Conservation (phyloP, 1,140 invertebrate species). For the Halictus rubicundus region DNA sequence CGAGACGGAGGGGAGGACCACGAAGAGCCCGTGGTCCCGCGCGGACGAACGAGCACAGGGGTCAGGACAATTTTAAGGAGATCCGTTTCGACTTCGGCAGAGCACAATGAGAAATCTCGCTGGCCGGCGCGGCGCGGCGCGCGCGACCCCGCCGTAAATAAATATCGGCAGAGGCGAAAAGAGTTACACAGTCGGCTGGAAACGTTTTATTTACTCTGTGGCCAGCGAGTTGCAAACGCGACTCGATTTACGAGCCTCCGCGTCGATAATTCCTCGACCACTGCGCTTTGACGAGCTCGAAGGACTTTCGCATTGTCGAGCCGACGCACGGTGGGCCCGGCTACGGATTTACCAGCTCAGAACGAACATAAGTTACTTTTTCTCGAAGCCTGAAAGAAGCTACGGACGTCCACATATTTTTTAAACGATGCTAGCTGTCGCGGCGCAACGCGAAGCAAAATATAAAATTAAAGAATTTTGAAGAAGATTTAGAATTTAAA, state of each 20-base stretch:
- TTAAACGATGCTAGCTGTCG: too few relatives aligned
- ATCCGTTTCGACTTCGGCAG: conserved; percentile 33
- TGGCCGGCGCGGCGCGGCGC: conserved; percentile 1
- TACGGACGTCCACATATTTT: too few relatives aligned
- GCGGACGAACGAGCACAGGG: conserved; percentile 2
- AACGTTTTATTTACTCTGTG: conserved; percentile 60
- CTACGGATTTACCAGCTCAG: too few relatives aligned
- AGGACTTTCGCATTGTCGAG: not conserved
- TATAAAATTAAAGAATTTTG: too few relatives aligned
- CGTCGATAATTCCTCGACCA: conserved; percentile 41
- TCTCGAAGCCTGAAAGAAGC: too few relatives aligned
- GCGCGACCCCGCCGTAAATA: conserved; percentile 48
- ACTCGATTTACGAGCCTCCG: conserved; percentile 50
- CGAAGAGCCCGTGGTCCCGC: not conserved
- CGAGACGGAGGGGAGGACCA: conserved; percentile 5
- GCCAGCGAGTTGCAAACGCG: conserved; percentile 37
- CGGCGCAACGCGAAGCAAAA: too few relatives aligned
- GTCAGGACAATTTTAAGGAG: conserved; percentile 48
- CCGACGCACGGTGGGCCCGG: not conserved
- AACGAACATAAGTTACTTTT: too few relatives aligned
- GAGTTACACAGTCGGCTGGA: not conserved
- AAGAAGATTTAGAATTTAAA: too few relatives aligned
- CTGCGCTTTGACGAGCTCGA: conserved; percentile 19
- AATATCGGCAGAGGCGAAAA: conserved; percentile 40
- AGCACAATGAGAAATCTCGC: conserved; percentile 60